A percentile compares a stretch with the other conserved stretches of the same genome.
These are phyloP conservation scores for Agrotis segetum DNA, from an alignment of 2,888 invertebrate genomes.

Conservation along the genomic window DNA sequence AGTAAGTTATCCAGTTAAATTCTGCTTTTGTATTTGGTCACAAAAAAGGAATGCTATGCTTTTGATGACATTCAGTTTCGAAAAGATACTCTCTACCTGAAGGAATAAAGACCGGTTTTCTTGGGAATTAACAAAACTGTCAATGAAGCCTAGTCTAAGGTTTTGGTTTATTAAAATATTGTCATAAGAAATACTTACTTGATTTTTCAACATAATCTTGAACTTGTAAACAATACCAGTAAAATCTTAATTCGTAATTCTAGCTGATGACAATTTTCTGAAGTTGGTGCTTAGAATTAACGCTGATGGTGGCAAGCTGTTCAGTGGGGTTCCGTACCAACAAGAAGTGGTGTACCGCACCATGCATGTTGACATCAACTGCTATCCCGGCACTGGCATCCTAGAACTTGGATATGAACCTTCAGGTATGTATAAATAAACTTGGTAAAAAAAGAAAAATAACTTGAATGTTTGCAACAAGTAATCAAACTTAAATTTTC, in stretches of 20 bases:
- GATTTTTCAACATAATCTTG: too few relatives aligned
- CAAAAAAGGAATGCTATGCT: too few relatives aligned
- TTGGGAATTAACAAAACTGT: too few relatives aligned
- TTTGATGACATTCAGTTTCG: not conserved
- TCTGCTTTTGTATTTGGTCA: too few relatives aligned
- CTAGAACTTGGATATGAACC: constrained; percentile 80
- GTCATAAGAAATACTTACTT: too few relatives aligned
- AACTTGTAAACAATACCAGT: too few relatives aligned
- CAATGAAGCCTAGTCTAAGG: too few relatives aligned
- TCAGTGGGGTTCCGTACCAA: constrained; percentile 77
- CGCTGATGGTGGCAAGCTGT: constrained; percentile 69
- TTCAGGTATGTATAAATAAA: constrained; percentile 75
- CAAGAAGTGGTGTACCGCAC: constrained; percentile 75
- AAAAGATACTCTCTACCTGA: not conserved
- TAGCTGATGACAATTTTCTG: constrained; percentile 73
- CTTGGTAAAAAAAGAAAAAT: too few relatives aligned
- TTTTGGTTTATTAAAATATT: not conserved
- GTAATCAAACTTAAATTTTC: constrained; percentile 10
- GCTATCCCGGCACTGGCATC: constrained; percentile 78
- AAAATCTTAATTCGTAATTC: constrained; percentile 48
- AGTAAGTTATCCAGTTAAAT: too few relatives aligned
- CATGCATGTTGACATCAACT: constrained; percentile 76
- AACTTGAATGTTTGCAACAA: too few relatives aligned
- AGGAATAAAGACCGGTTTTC: not conserved
- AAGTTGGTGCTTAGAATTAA: constrained; percentile 78